Base-by-base conservation (phyloP, 1,140 invertebrate genomes). In the Carposina sasakii region DNA sequence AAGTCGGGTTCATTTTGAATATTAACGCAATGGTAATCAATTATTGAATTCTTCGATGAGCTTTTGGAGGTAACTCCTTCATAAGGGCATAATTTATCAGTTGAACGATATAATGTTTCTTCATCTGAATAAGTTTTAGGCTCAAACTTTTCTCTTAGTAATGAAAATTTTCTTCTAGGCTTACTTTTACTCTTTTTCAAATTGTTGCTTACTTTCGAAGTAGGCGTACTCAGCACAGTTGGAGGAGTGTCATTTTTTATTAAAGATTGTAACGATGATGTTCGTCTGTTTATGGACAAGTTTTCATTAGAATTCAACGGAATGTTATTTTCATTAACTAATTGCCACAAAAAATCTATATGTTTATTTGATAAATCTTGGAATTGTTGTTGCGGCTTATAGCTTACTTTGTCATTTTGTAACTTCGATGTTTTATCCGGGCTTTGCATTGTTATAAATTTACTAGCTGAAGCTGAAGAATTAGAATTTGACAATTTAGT, bases 111-210 rank as follows among this genome's bases (percentile, higher is more conserved):
- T 50, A 75, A 76, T 50, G 67, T 84, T 77, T 77, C 83, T 70
- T 85, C 77, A 58, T 85, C 82, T 3, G 75, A 77, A 48, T 85
- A 79, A 31, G 73, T 63, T 70, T 86, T 85, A 21, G 87, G 79
- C 71, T 90, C 89, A 67, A 89, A 90, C 53, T 81, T 85, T 57
- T 90, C 89, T 49, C 88, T 79, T 19, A 90, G 60, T 37, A 90
- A 72, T 6, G 89, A 90, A 68, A 90, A 89, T 65, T 90, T 90
- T 61, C 88, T 72, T 43, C 86, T 81, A 0, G 88, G 86, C 63
- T 76, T 83, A 53, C 66, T 86, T 46, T 84, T 73, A 2, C 58
- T 57, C 43, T 60, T 71, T 59, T 77, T 83, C 60, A 85, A 86
- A 19, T 67, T 68, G 54, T 76, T 81, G 10, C 70, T 67, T 23